phyloP scores from a whole-genome alignment of 2,797 vertebrate genomes.

The Acanthiza pusilla region DNA sequence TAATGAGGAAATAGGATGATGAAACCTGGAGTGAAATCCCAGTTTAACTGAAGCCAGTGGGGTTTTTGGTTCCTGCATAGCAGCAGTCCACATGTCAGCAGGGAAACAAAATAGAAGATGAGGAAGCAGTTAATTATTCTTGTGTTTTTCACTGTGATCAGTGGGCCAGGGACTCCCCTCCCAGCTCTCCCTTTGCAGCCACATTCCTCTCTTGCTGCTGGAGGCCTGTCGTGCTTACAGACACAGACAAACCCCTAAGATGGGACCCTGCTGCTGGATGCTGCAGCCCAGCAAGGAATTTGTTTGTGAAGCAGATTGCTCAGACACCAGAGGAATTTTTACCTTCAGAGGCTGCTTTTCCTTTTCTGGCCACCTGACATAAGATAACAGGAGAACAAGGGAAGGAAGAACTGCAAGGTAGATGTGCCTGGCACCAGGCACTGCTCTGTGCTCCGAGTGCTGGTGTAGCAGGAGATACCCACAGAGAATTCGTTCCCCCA shows the following conservation, averaged over 20 bases:
- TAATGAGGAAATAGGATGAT: background rate
- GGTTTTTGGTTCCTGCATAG: background rate
- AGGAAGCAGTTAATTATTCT: background rate
- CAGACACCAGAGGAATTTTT: background rate
- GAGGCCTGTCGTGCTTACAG: fast-evolving
- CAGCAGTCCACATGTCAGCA: background rate
- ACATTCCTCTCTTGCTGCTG: background rate
- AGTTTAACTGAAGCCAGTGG: background rate
- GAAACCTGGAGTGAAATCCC: background rate
- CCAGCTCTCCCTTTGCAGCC: background rate
- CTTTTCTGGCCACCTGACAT: background rate
- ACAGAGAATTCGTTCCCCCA: constrained; percentile 15
- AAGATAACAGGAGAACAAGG: background rate
- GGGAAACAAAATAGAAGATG: background rate
- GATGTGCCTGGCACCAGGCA: background rate
- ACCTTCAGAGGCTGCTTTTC: constrained; percentile 10
- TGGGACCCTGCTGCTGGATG: background rate
- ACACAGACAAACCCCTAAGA: background rate
- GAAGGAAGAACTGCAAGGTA: background rate
- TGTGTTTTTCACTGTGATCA: background rate
- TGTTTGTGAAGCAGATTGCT: background rate
- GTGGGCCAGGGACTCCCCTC: background rate
- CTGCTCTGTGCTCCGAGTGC: fast-evolving
- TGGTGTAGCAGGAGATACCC: background rate
- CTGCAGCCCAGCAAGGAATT: background rate